phyloP scores from a whole-genome alignment of 2,113 vertebrate genomes.

The Sterrhoptilus dennistouni region DNA sequence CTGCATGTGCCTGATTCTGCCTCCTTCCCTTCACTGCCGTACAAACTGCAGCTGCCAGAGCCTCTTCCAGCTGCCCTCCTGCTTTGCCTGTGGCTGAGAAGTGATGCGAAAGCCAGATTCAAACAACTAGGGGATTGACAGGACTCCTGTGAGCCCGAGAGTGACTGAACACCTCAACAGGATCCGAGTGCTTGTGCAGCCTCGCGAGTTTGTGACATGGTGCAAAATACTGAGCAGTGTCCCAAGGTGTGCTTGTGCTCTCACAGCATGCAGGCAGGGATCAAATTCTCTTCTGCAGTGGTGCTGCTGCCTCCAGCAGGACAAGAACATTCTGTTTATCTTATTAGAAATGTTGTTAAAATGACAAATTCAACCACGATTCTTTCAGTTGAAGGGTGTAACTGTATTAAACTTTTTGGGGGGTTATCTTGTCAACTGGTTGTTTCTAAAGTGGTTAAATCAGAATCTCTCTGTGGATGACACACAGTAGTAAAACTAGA shows the following conservation, averaged over 20 bases:
- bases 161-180: background rate
- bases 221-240: constrained; percentile 40
- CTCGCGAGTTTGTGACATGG: background rate
- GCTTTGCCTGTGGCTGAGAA: constrained; percentile 14
- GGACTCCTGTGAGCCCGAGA: constrained; percentile 12
- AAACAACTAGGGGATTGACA: background rate
- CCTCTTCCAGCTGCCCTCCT: background rate
- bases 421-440: background rate
- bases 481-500: background rate
- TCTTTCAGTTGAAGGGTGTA: background rate
- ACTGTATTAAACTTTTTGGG: background rate
- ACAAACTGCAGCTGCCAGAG: background rate
- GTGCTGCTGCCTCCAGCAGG: background rate
- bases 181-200: background rate
- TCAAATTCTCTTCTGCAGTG: background rate
- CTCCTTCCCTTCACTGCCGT: background rate
- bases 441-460: background rate
- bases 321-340: background rate
- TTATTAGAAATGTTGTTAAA: background rate
- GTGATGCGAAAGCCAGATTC: constrained; percentile 30
- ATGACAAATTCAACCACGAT: fast-evolving
- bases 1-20: constrained; percentile 27
- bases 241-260: fast-evolving
- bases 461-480: background rate
- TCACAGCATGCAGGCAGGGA: background rate